Evolutionary conservation across 2,113 vertebrate genomes (phyloP).

Genomic region (Austrofundulus limnaeus): DNA sequence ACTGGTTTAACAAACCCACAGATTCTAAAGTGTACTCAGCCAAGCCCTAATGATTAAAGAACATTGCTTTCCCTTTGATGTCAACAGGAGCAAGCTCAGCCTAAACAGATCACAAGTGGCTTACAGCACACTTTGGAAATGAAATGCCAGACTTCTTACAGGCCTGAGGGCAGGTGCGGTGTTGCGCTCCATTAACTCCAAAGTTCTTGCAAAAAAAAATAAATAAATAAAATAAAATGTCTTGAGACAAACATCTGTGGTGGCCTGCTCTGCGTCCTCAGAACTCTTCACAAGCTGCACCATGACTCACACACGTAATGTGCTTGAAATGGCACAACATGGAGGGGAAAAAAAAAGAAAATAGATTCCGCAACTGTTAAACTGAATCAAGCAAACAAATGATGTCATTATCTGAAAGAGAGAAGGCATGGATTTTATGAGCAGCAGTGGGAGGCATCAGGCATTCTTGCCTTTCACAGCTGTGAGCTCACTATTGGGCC

Average conservation of each 20-base stretch:
- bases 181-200: constrained; percentile 49
- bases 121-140: constrained; percentile 34
- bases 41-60: constrained; percentile 54
- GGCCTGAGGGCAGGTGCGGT: constrained; percentile 46
- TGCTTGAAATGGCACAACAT: constrained; percentile 2
- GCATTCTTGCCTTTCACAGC: constrained; percentile 42
- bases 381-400: constrained; percentile 54
- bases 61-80: constrained; percentile 36
- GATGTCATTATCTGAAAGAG: constrained; percentile 56
- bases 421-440: constrained; percentile 48
- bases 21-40: constrained; percentile 22
- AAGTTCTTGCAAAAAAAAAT: constrained; percentile 27
- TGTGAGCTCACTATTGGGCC: constrained; percentile 11
- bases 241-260: constrained; percentile 28
- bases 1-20: constrained; percentile 41
- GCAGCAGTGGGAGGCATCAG: constrained; percentile 52
- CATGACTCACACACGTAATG: neutral
- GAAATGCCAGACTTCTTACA: constrained; percentile 48
- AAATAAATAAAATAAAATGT: no score
- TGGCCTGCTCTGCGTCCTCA: constrained; percentile 17
- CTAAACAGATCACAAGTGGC: constrained; percentile 54
- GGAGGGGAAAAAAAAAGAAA: neutral
- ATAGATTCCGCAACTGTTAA: constrained; percentile 40
- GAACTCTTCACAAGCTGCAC: constrained; percentile 14
- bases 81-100: constrained; percentile 44